Base-by-base conservation (phyloP, 2,113 vertebrate species). In the Salvelinus alpinus region DNA sequence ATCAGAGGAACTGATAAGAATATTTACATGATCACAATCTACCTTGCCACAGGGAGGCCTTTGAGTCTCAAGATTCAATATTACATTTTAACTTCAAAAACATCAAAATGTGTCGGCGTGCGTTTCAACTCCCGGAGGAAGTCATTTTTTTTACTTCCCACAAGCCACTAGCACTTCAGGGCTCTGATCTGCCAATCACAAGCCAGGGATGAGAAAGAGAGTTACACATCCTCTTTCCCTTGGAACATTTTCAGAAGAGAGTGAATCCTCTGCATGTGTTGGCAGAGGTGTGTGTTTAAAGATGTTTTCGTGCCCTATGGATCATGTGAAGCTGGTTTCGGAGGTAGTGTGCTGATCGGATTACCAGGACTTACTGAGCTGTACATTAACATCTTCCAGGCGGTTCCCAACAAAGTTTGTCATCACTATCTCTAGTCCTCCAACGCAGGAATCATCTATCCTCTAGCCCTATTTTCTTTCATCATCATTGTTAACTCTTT, bases 1-100 rank as follows among this genome's bases (percentile, higher is more conserved):
- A 82, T 73, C 31, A 27, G 54, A 74, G 31, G 13, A 25, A 62
- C 29, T 65, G n/a, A 64, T 57, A 57, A 67, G 62, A 74, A 71
- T 76, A 80, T 77, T 75, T 72, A 78, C 73, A 70, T 78, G 65
- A 78, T 78, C 54, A 27, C 73, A 70, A 79, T 68, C 51, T 59
- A 44, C 66, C 64, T n/a, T 22, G 75, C 62, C 25, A 60, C 59
- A 64, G 72, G 38, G 47, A 34, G 27, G 8, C 27, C 38, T 47
- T 57, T 47, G 20, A 24, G 76, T 64, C 80, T 60, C 48, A 24
- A 75, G 70, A 79, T 73, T 64, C 71, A 31, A 73, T 73, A 78
- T 81, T 76, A 31, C 13, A 71, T 82, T 25, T 77, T 64, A 64
- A 65, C 38, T 64, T 75, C 77, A 34, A 73, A 80, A 78, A 60